Evolutionary conservation across 2,888 invertebrate species (phyloP), one percentile per base, ranked within the genome.

Genomic region (Dynastes tityus): DNA sequence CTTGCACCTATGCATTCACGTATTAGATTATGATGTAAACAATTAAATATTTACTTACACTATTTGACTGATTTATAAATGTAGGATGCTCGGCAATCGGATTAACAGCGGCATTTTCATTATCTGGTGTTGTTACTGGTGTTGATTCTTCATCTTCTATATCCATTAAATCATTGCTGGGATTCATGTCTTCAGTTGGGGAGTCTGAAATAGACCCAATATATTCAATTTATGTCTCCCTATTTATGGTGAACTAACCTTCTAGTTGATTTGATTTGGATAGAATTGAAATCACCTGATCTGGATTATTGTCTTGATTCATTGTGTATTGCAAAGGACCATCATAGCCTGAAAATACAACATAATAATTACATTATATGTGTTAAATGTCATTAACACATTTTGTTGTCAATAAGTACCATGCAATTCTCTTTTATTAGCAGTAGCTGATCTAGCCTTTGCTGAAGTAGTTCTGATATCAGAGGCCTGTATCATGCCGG

Each of bases 401-500:
- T 71, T 81, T 86, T 89, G 13, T 3, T 63, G 32, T 63, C 29
- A 11, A 32, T 63, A 32, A 11, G 9, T 91, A 93, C 94, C 94
- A 86, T 94, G 93, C 73, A 95, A 90, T 88, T 95, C 94, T 83
- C 92, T 91, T 82, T 89, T 88, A 85, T 90, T 91, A 82, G 94
- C 94, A 83, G 94, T 94, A 85, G 93, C 92, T 58, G 94, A 93
- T 81, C 95, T 92, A 82, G 87, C 88, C 86, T 92, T 93, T 9
- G 92, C 92, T 75, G 93, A 93, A 81, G 91, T 91, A 82, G 93
- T 93, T 84, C 94, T 92, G 80, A 95, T 90, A 89, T 96, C 96
- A 78, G 96, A 96, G 6, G 96, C 95, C 86, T 96, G 96, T 53
- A 97, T 94, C 94, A 96, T 95, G 49, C 96, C 95, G 71, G 95